These are phyloP conservation scores for Crenichthys baileyi DNA, from an alignment of 2,797 vertebrate genomes.

Conservation along the genomic window DNA sequence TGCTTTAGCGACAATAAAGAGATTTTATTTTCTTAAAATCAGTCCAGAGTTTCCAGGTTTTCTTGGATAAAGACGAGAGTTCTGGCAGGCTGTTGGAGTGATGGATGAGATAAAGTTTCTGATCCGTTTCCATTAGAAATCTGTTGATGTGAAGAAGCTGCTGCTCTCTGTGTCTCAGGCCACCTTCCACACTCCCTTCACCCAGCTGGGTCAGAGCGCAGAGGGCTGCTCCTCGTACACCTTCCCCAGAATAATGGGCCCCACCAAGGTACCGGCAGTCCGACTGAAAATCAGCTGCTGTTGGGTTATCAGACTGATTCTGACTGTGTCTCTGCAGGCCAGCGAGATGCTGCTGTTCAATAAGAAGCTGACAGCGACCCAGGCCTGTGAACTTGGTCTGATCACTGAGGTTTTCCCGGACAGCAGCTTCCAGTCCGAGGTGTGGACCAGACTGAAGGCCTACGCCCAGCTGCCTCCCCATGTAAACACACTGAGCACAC, in stretches of 20 bases:
- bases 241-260: slow-evolving; percentile 93
- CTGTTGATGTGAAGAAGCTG: not conserved
- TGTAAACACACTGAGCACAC: slow-evolving; percentile 60
- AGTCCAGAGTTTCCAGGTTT: not conserved
- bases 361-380: slow-evolving; percentile 87
- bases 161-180: slow-evolving; percentile 76
- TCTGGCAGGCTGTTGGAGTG: no score
- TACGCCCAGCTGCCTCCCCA: slow-evolving; percentile 86
- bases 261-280: slow-evolving; percentile 79
- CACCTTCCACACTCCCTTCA: slow-evolving; percentile 92
- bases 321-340: slow-evolving; percentile 77
- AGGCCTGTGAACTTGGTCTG: slow-evolving; percentile 87
- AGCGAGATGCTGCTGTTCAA: slow-evolving; percentile 91
- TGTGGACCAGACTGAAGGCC: slow-evolving; percentile 83
- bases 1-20: not conserved
- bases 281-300: not conserved
- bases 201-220: slow-evolving; percentile 87
- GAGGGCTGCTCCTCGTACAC: slow-evolving; percentile 94
- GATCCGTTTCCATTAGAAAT: not conserved
- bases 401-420: slow-evolving; percentile 91
- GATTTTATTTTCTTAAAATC: not conserved
- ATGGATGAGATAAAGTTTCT: not conserved
- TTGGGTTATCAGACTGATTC: not conserved
- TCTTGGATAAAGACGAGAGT: no score
- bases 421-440: slow-evolving; percentile 87